Evolutionary conservation across 2,888 invertebrate species (phyloP), one percentile per base, ranked within the genome.

Genomic region (Meiosimyza decipiens): DNA sequence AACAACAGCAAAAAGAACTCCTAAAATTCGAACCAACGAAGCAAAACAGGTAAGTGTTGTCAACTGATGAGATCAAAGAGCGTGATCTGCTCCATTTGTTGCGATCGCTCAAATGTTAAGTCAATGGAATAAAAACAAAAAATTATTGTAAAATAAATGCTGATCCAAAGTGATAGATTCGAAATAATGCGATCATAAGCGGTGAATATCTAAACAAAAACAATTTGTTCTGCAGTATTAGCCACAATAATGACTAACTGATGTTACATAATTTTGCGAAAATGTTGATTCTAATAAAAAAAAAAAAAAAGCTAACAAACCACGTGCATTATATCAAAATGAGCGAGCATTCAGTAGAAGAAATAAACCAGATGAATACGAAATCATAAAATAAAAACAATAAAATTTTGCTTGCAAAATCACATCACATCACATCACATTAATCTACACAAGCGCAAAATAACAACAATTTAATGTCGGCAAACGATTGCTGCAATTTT

Each of bases 61-160:
- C 40, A 62, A 47, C 15, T 40, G 62, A 40, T 28, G 59, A 22
- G 7, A 16, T 3, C 7, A 16, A 12, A 15, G 15, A 63, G 13
- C 49, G 16, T n/a, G n/a, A 49, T 67, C 40, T 57, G 68, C 68
- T 68, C 68, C 47, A 68, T 68, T 68, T 68, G 55, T 16, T 11
- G 40, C 47, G n/a, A 57, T 68, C 18, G 13, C 3, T 57, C 59
- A 16, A 59, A 33, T 57, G 68, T 49, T 28, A 47, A 68, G 11
- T 68, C 40, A 68, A 57, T 47, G 49, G 68, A 57, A 59, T 49
- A 40, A 49, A 54, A 12, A 15, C 15, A 33, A 54, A 12, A 33
- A 1, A 33, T 33, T 49, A 28, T 57, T 57, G 4, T 7, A 40
- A 40, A 40, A 40, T 40, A 40, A 40, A 12, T 28, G 60, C 28